A percentile compares a stretch with the other conserved stretches of the same genome.
phyloP scores from a whole-genome alignment of 2,797 vertebrate genomes.

The Lagodon rhomboides region DNA sequence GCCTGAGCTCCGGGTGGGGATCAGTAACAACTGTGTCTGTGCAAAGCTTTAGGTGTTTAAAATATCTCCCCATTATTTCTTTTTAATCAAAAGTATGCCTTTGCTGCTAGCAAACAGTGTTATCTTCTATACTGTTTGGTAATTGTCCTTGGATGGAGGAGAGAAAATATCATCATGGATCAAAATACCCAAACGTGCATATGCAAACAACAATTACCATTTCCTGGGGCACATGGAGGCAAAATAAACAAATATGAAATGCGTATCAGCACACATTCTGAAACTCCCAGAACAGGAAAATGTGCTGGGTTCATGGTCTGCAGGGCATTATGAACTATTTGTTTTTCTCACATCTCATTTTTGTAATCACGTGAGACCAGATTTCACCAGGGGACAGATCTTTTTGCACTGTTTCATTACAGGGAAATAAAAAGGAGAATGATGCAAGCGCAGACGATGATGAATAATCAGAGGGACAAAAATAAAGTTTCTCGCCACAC shows the following conservation, averaged over 20 bases:
- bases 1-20: conserved; percentile 60
- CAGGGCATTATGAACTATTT: conserved; percentile 68
- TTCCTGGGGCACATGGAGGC: conserved; percentile 65
- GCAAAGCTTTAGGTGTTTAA: conserved; percentile 68
- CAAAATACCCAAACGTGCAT: conserved; percentile 76
- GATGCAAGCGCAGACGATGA: neutral
- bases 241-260: conserved; percentile 77
- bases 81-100: conserved; percentile 72
- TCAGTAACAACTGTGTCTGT: conserved; percentile 67
- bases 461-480: conserved; percentile 14
- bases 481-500: conserved; percentile 13
- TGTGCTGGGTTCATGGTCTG: conserved; percentile 54
- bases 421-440: neutral
- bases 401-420: conserved; percentile 59
- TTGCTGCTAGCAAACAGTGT: conserved; percentile 72
- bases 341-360: conserved; percentile 73
- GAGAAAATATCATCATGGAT: conserved; percentile 74
- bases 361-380: conserved; percentile 75
- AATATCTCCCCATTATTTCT: conserved; percentile 69
- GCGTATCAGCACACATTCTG: conserved; percentile 55
- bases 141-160: conserved; percentile 82
- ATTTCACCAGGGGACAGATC: conserved; percentile 56
- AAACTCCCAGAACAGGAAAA: conserved; percentile 43
- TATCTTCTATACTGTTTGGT: conserved; percentile 65
- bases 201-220: conserved; percentile 81